Conservation (phyloP, 1,140 invertebrate genomes). For the Cyclargus thomasi region DNA sequence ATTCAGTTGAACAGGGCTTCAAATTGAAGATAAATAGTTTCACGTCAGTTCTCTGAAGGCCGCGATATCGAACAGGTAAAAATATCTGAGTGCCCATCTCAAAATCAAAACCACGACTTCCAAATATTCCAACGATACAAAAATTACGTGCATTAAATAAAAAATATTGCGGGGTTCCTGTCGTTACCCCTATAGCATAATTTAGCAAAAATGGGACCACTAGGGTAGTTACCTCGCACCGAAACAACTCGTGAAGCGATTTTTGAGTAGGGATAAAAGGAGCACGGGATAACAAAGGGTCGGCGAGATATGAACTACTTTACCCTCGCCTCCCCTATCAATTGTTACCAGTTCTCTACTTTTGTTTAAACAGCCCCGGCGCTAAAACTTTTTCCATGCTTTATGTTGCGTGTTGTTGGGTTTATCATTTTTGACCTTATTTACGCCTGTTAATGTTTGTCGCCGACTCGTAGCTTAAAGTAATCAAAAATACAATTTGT, state of each 20-base stretch:
- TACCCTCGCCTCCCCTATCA: conserved; percentile 56
- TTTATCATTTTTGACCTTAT: conserved; percentile 9
- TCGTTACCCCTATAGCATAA: conserved; percentile 47
- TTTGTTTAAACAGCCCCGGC: conserved; percentile 36
- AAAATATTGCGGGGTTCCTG: conserved; percentile 19
- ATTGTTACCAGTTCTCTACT: conserved; percentile 67
- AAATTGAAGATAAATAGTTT: too few relatives aligned
- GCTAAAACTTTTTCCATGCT: conserved; percentile 7
- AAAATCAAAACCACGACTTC: background rate
- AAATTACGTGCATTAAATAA: conserved; percentile 16
- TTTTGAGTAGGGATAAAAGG: conserved; percentile 66
- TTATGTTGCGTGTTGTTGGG: conserved; percentile 21
- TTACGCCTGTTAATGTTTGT: background rate
- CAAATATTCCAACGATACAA: background rate
- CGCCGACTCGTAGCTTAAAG: too few relatives aligned
- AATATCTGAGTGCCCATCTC: too few relatives aligned
- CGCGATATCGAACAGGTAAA: too few relatives aligned
- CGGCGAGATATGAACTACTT: conserved; percentile 54
- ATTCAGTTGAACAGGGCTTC: too few relatives aligned
- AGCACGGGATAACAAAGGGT: conserved; percentile 57
- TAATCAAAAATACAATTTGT: too few relatives aligned
- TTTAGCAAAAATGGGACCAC: conserved; percentile 57
- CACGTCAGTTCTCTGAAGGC: too few relatives aligned
- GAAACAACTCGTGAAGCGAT: conserved; percentile 55
- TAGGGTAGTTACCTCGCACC: conserved; percentile 52